Evolutionary conservation across 2,888 invertebrate genomes (phyloP).

Genomic region (Drosophila falleni): DNA sequence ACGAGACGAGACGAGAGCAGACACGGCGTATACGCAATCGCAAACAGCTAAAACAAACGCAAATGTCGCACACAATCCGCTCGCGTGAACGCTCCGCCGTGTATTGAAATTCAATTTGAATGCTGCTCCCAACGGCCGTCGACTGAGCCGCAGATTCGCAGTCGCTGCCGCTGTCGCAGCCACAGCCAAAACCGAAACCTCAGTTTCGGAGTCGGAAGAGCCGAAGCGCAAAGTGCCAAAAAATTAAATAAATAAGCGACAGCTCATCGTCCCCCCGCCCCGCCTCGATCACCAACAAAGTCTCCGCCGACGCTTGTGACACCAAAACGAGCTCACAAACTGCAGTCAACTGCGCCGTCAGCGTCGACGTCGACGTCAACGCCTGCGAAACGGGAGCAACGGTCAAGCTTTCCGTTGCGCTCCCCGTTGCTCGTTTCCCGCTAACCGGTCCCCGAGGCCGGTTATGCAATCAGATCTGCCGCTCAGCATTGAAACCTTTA

Average conservation of each 20-base stretch:
- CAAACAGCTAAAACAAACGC: conserved; percentile 28
- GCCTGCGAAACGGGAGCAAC: conserved; percentile 62
- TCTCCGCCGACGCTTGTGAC: conserved; percentile 38
- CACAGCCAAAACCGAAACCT: conserved; percentile 40
- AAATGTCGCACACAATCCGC: conserved; percentile 53
- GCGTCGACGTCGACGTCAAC: conserved; percentile 11
- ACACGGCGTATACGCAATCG: conserved; percentile 68
- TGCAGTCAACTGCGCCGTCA: conserved; percentile 56
- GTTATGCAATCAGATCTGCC: conserved; percentile 74
- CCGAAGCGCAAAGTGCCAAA: conserved; percentile 69
- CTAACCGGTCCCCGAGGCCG: conserved; percentile 61
- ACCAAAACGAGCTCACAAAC: conserved; percentile 75
- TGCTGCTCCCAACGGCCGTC: conserved; percentile 51
- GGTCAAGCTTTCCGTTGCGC: conserved; percentile 43
- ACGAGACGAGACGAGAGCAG: conserved; percentile 21
- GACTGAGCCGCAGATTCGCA: conserved; percentile 10
- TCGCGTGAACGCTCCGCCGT: conserved; percentile 77
- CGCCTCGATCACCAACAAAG: conserved; percentile 33
- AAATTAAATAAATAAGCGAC: conserved; percentile 42
- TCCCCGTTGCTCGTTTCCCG: conserved; percentile 10
- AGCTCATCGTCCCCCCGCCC: conserved; percentile 25
- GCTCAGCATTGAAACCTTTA: conserved; percentile 44
- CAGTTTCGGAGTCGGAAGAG: conserved; percentile 64
- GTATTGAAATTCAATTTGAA: conserved; percentile 71
- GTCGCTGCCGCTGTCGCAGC: conserved; percentile 18